Evolutionary conservation across 2,888 invertebrate genomes (phyloP), one percentile per base, ranked within the genome.

Genomic region (Tetranychus piercei): DNA sequence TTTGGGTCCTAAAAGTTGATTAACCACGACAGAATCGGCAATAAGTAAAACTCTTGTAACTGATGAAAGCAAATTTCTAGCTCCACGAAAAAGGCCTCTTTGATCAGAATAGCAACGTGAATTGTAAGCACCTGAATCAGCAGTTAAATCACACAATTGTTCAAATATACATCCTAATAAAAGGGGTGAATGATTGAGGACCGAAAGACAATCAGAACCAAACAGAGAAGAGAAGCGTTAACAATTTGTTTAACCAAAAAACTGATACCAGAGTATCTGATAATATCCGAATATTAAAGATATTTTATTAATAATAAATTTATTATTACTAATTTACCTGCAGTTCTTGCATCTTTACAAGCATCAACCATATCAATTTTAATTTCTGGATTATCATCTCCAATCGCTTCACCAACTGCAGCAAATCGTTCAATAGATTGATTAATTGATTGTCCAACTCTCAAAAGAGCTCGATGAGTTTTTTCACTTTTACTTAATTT

Each of bases 321-420:
- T 34, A 34, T 34, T 0, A 34, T 34, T 5, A 34, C 34, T 34
- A 34, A 34, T 34, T 84, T 83, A 94, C 97, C 96, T 45, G 96
- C 95, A 81, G 90, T 88, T 80, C 95, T 86, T 22, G 97, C 96
- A 82, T 97, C 96, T 82, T 92, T 92, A 85, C 97, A 99, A 44
- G 97, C 96, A 80, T 95, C 92, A 83, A 92, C 94, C 96, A 99
- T 97, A 83, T 95, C 95, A 81, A 91, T 90, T 80, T 93, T 89
- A 79, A 99, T 93, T 84, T 97, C 96, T 45, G 90, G 90, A 86
- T 97, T 95, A 85, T 96, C 95, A 84, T 95, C 95, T 72, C 95
- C 97, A 82, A 99, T 97, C 80, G 94, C 92, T 85, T 97, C 96
- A 70, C 97, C 97, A 78, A 99, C 96, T 70, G 94, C 91, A 80